These are phyloP conservation scores for Eumeta japonica DNA, from an alignment of 1,140 invertebrate genomes.

Conservation along the genomic window DNA sequence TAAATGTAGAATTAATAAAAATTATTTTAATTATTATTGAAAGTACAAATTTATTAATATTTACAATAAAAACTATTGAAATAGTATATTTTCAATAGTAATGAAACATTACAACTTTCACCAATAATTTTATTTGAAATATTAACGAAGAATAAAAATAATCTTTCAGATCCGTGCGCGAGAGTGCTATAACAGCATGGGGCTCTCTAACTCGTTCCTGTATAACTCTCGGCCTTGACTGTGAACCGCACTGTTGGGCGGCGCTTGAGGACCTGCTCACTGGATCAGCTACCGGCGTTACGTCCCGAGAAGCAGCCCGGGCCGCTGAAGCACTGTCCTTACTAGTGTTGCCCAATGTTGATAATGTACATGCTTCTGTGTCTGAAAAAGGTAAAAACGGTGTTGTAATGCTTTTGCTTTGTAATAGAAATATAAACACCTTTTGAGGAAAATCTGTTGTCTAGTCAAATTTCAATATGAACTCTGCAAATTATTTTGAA, in stretches of 20 bases:
- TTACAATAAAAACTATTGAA: too few species aligned
- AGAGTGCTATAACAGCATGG: conserved; percentile 32
- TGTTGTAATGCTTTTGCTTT: not conserved
- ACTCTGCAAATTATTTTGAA: too few species aligned
- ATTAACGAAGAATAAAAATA: too few species aligned
- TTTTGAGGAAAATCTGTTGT: not conserved
- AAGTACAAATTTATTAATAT: too few species aligned
- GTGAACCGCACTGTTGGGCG: conserved; percentile 26
- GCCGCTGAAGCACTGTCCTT: conserved; percentile 30
- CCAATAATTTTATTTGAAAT: too few species aligned
- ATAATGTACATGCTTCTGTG: conserved; percentile 19
- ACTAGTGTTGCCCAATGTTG: conserved; percentile 29
- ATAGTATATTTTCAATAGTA: conserved; percentile 4
- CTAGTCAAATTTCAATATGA: too few species aligned
- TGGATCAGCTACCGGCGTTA: conserved; percentile 9
- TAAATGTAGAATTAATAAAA: too few species aligned
- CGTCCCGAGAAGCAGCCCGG: conserved; percentile 14
- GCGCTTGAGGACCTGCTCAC: conserved; percentile 18
- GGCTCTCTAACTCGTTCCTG: conserved; percentile 26
- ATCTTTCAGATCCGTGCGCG: conserved; percentile 25
- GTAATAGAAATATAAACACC: not conserved
- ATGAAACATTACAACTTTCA: too few species aligned
- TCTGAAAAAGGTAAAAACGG: conserved; percentile 28
- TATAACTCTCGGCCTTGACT: conserved; percentile 14
- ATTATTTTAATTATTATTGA: too few species aligned